Percentiles rank a stretch among this genome's conserved stretches.
phyloP scores from a whole-genome alignment of 64 coral and sea anemone species.

The Astreopora myriophthalma region DNA sequence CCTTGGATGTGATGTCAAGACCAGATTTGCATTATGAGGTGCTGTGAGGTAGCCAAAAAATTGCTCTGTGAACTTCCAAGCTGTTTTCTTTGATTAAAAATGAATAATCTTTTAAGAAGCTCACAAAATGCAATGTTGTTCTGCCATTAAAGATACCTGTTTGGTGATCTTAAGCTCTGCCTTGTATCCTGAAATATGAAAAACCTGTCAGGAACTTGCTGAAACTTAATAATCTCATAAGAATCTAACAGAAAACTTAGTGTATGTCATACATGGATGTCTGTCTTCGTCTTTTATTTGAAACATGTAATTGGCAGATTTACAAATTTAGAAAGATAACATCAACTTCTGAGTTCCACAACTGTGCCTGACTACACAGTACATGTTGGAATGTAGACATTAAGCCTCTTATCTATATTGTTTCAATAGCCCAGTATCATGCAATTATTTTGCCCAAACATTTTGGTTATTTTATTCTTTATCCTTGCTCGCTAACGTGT shows the following conservation, averaged over 20 bases:
- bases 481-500: not conserved
- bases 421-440: not conserved
- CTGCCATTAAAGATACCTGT: not conserved
- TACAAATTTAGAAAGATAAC: not conserved
- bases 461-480: not conserved
- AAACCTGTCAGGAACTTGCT: not conserved
- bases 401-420: slow-evolving; percentile 24
- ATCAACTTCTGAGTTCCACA: not conserved
- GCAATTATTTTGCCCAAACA: not conserved
- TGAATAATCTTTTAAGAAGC: not conserved
- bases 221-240: not conserved
- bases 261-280: not conserved
- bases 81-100: not conserved
- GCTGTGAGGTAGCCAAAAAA: not conserved
- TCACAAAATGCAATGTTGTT: not conserved
- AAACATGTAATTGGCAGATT: too few relatives aligned
- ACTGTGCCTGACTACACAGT: not conserved
- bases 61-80: not conserved
- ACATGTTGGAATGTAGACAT: slow-evolving; percentile 13
- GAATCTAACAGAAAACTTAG: not conserved
- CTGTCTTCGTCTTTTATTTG: too few relatives aligned
- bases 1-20: not conserved
- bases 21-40: not conserved
- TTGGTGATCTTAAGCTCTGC: not conserved
- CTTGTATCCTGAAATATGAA: not conserved